Percentiles rank a stretch among this genome's conserved stretches.
These are phyloP conservation scores for Bellardia bayeri DNA, from an alignment of 2,888 invertebrate species.

Conservation along the genomic window DNA sequence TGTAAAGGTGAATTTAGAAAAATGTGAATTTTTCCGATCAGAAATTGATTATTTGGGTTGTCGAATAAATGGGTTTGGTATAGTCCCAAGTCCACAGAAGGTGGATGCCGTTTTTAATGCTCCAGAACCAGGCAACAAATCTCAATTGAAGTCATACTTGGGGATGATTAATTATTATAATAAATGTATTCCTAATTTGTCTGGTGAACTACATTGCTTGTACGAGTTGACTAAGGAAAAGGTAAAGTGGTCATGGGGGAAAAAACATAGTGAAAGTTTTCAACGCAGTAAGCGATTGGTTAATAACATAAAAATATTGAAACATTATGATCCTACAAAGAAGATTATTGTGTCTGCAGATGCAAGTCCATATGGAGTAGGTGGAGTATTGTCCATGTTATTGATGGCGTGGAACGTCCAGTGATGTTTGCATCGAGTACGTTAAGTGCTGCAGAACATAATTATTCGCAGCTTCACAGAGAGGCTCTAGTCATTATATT, in stretches of 20 bases:
- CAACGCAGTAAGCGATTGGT: conserved; percentile 58
- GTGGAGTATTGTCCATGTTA: no score
- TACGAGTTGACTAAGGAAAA: no score
- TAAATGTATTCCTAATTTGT: no score
- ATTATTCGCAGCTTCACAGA: conserved; percentile 41
- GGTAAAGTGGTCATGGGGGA: conserved; percentile 24
- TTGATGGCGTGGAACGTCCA: conserved; percentile 41
- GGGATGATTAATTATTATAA: no score
- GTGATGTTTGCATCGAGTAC: conserved; percentile 49
- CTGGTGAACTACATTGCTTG: no score
- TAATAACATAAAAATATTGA: conserved; percentile 40
- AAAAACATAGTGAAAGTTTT: conserved; percentile 38
- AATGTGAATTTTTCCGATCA: conserved; percentile 67
- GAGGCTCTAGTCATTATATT: conserved; percentile 41
- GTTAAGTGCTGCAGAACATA: conserved; percentile 25
- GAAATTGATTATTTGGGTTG: conserved; percentile 65
- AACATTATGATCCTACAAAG: conserved; percentile 50
- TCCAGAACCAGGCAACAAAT: conserved; percentile 42
- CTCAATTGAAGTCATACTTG: not conserved
- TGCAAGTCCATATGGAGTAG: no score
- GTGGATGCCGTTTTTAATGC: conserved; percentile 24
- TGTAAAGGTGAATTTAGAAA: conserved; percentile 65
- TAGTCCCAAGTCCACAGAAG: conserved; percentile 55
- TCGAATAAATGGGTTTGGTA: conserved; percentile 41
- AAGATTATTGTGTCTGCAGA: no score